Percentiles rank a stretch among this genome's conserved stretches.
Conservation (phyloP, 92 coral and sea anemone genomes). For the Palythoa caribaeorum region DNA sequence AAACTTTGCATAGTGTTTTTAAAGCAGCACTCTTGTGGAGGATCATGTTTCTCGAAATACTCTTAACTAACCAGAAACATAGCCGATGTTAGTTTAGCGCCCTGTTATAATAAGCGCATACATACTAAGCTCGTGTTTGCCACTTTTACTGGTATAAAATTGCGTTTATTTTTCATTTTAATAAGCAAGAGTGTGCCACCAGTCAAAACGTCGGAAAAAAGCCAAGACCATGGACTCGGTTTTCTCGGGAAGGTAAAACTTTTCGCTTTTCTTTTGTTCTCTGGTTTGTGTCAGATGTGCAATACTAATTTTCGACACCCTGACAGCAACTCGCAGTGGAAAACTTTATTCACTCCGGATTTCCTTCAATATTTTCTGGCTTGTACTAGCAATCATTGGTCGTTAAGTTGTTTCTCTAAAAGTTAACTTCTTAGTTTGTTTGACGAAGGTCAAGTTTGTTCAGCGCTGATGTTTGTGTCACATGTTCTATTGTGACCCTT, state of each 20-base stretch:
- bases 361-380: constrained; percentile 43
- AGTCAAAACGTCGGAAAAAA: not conserved
- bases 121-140: not conserved
- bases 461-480: constrained; percentile 48
- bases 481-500: constrained; percentile 49
- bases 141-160: not conserved
- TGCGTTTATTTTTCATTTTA: constrained; percentile 13
- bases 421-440: constrained; percentile 55
- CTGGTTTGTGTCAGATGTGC: constrained; percentile 31
- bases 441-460: constrained; percentile 53
- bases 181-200: constrained; percentile 24
- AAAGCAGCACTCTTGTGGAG: constrained; percentile 77
- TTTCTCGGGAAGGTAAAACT: constrained; percentile 14
- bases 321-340: constrained; percentile 11
- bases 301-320: constrained; percentile 10
- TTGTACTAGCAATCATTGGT: constrained; percentile 46
- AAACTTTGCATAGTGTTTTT: constrained; percentile 91
- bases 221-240: not conserved
- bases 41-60: constrained; percentile 91
- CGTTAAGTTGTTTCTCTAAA: constrained; percentile 53
- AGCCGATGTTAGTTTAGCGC: not conserved
- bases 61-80: constrained; percentile 72
- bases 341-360: constrained; percentile 6
- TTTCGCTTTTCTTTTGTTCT: constrained; percentile 17
- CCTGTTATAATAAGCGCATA: not conserved